phyloP scores from a whole-genome alignment of 2,888 invertebrate genomes.

The Parapristionchus giblindavisi region DNA sequence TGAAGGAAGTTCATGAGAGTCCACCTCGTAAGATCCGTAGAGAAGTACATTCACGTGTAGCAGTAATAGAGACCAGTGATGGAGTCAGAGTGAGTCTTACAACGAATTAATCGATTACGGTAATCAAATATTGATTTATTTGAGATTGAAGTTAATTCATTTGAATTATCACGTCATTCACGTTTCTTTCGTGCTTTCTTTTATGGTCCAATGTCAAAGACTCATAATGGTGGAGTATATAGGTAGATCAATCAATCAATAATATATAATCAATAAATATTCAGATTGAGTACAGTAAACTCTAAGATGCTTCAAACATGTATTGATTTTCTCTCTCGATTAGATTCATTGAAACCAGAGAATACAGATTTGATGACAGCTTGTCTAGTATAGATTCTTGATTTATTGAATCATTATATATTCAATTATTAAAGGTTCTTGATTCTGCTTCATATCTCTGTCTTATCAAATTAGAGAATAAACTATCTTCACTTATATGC shows the following conservation, averaged over 20 bases:
- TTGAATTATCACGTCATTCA: slow-evolving; percentile 8
- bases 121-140: background rate
- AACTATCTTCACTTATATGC: background rate
- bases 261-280: background rate
- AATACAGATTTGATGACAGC: slow-evolving; percentile 12
- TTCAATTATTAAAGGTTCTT: slow-evolving; percentile 1
- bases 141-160: slow-evolving; percentile 12
- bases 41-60: background rate
- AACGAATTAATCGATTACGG: background rate
- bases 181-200: slow-evolving; percentile 27
- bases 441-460: slow-evolving; percentile 15
- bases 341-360: background rate
- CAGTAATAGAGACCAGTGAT: slow-evolving; percentile 10
- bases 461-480: slow-evolving; percentile 18
- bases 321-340: slow-evolving; percentile 8
- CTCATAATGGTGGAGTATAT: slow-evolving; percentile 1
- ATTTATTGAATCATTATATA: background rate
- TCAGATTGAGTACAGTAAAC: slow-evolving; percentile 24
- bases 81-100: slow-evolving; percentile 13
- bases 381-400: background rate
- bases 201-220: slow-evolving; percentile 11
- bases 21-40: slow-evolving; percentile 6
- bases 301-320: slow-evolving; percentile 6
- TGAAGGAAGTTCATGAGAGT: background rate
- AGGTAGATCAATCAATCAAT: background rate